A percentile compares a stretch with the other conserved stretches of the same genome.
Evolutionary conservation across 2,113 vertebrate species (phyloP).

Genomic region (Heterochromis multidens): DNA sequence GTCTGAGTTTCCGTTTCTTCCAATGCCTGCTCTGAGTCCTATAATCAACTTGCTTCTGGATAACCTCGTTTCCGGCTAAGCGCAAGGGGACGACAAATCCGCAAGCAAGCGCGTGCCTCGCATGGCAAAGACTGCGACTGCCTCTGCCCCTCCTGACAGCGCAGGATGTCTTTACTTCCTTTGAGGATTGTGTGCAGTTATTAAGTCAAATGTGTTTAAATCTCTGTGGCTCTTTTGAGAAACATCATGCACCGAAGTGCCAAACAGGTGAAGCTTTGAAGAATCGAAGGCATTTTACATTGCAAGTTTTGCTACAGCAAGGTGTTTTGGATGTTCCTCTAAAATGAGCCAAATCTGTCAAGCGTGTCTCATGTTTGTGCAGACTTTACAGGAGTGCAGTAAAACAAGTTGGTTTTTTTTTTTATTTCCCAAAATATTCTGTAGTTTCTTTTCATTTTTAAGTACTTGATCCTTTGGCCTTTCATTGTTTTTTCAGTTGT

Average conservation of each 20-base stretch:
- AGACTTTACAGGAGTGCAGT: background rate
- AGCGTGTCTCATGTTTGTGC: background rate
- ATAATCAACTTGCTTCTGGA: slow-evolving; percentile 65
- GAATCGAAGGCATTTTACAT: slow-evolving; percentile 7
- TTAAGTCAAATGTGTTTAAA: slow-evolving; percentile 61
- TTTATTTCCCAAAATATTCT: background rate
- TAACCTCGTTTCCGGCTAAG: slow-evolving; percentile 64
- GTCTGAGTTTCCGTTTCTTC: slow-evolving; percentile 5
- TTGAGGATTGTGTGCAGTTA: slow-evolving; percentile 48
- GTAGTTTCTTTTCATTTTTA: background rate
- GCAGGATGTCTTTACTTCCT: slow-evolving; percentile 33
- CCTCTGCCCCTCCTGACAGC: slow-evolving; percentile 34
- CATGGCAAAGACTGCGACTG: slow-evolving; percentile 42
- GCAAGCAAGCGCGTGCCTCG: slow-evolving; percentile 36
- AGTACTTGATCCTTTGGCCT: background rate
- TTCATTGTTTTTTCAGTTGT: background rate
- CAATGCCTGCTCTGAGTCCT: slow-evolving; percentile 8
- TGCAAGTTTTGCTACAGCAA: background rate
- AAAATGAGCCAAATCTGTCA: slow-evolving; percentile 8
- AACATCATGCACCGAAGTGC: background rate
- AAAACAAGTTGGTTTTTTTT: no score
- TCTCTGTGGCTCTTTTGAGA: slow-evolving; percentile 33
- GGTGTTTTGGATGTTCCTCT: slow-evolving; percentile 1
- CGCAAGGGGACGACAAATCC: slow-evolving; percentile 58
- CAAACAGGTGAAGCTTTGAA: slow-evolving; percentile 57